Conservation (phyloP, 2,113 vertebrate species). For the Epinephelus moara region DNA sequence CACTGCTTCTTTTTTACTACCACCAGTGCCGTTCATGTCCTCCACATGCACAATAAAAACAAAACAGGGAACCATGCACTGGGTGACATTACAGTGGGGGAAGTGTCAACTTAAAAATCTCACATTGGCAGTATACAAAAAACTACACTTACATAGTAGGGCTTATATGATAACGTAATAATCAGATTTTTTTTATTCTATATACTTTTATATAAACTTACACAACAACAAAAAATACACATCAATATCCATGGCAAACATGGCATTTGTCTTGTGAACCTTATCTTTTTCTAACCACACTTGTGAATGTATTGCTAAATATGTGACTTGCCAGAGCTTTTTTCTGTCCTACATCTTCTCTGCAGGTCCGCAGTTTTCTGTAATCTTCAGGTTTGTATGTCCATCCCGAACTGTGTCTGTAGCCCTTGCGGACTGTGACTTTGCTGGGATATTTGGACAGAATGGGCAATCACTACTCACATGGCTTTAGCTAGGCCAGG, state of each 20-base stretch:
- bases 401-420: slow-evolving; percentile 23
- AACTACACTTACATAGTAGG: background rate
- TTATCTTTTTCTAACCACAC: background rate
- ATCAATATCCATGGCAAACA: background rate
- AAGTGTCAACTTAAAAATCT: slow-evolving; percentile 1
- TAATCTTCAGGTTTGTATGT: slow-evolving; percentile 22
- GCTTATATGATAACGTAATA: background rate
- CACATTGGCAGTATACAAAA: background rate
- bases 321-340: background rate
- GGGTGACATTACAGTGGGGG: background rate
- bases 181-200: too few species aligned
- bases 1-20: background rate
- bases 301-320: background rate
- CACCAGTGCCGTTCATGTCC: background rate
- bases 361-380: background rate
- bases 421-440: slow-evolving; percentile 24
- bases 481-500: slow-evolving; percentile 37
- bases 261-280: background rate
- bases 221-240: background rate
- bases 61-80: background rate
- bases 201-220: background rate
- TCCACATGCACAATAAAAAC: background rate
- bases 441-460: slow-evolving; percentile 40
- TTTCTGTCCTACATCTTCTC: background rate
- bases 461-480: slow-evolving; percentile 48